phyloP scores from a whole-genome alignment of 2,888 invertebrate species.

The Aleiodes testaceus region DNA sequence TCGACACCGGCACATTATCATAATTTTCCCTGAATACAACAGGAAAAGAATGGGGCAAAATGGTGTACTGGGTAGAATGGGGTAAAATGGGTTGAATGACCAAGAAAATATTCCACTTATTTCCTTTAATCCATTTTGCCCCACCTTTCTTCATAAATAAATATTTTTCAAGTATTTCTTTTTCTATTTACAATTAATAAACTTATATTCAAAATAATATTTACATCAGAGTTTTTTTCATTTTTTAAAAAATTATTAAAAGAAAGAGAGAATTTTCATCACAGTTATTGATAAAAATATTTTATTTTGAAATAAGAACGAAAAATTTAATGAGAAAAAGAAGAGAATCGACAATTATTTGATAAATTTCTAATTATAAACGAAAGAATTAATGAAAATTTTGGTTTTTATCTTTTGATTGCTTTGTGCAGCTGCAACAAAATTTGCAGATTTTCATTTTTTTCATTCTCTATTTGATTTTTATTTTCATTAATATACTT shows the following conservation, averaged over 20 bases:
- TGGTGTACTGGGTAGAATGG: too few relatives aligned
- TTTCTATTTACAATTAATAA: neutral
- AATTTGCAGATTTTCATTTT: slow-evolving; percentile 1
- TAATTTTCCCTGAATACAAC: neutral
- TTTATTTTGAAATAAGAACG: neutral
- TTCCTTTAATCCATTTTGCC: too few relatives aligned
- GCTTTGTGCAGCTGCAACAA: slow-evolving; percentile 27
- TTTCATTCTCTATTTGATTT: neutral
- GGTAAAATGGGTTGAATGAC: too few relatives aligned
- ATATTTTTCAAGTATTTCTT: neutral
- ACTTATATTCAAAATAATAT: neutral
- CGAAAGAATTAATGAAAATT: neutral
- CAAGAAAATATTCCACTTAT: too few relatives aligned
- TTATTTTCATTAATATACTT: slow-evolving; percentile 1
- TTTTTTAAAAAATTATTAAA: neutral
- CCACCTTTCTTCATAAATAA: neutral
- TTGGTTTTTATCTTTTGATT: neutral
- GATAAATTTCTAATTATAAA: neutral
- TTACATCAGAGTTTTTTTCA: neutral
- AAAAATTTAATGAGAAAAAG: neutral
- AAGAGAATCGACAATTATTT: neutral
- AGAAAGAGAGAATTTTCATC: neutral
- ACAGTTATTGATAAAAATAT: slow-evolving; percentile 1
- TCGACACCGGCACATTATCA: slow-evolving; percentile 3
- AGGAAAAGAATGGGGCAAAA: too few relatives aligned